Evolutionary conservation across 2,113 vertebrate species (phyloP), one percentile per base, ranked within the genome.

Genomic region (Amblyopsis rosae): DNA sequence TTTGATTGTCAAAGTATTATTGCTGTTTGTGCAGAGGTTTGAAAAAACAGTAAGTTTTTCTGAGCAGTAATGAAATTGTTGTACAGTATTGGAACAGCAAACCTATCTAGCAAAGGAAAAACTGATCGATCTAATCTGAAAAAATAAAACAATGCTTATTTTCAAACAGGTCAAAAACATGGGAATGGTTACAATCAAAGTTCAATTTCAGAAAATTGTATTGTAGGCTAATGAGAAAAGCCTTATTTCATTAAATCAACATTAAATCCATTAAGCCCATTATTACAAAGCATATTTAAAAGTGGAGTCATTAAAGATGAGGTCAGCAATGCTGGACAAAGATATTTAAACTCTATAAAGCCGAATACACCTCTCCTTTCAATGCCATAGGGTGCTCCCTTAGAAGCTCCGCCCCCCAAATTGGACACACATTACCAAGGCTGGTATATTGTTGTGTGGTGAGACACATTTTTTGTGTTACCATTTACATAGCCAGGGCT

Each of bases 1-100:
- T 77, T 68, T 75, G 85, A 86, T 86, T 85, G 80, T 82, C 82
- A 70, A 60, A 70, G 9, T 58, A 69, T 80, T 82, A 77, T 87
- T 86, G 82, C 78, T 75, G 7, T 71, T 73, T 56, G 33, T 56
- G 33, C 12, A 9, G 63, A 63, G 4, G 4, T 16, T 17, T 47
- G 11, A 67, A 47, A 56, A 46, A 10, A 41, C n/a, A 50, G 3
- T 47, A 51, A 7, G 54, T 46, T 46, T 3, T 69, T 35, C 62
- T 32, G n/a, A 3, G 4, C 17, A 57, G 11, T 0, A 61, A 60
- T 12, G 2, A 17, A 67, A 35, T 13, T 15, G n/a, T 35, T 64
- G 48, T 51, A 19, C 16, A 17, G 15, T 56, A 56, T 56, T 56
- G 2, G 17, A 56, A 9, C 9, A 56, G 5, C 16, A 56, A 10